These are phyloP conservation scores for Leuciscus idus DNA, from an alignment of 2,113 vertebrate species.

Conservation along the genomic window DNA sequence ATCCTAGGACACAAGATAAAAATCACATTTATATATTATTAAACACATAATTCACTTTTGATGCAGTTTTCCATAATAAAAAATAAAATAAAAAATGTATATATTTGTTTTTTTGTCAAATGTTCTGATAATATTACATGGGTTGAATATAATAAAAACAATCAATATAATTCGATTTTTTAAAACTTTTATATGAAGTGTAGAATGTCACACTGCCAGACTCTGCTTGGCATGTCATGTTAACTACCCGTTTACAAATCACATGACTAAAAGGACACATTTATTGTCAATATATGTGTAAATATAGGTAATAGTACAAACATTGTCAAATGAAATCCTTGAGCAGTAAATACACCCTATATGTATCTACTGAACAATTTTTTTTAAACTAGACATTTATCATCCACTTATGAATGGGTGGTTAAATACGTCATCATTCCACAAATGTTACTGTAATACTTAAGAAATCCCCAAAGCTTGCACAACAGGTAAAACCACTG, in stretches of 20 bases:
- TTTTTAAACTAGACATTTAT: background rate
- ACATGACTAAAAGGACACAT: background rate
- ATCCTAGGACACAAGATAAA: slow-evolving; percentile 81
- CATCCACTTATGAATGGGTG: slow-evolving; percentile 1
- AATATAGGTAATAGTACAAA: background rate
- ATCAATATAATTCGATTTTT: background rate
- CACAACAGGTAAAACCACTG: background rate
- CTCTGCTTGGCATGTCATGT: background rate
- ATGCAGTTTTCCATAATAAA: background rate
- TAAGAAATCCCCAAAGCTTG: background rate
- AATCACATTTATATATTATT: background rate
- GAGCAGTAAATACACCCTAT: background rate
- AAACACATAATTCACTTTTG: background rate
- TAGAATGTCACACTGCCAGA: background rate
- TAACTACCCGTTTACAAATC: background rate
- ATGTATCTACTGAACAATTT: background rate
- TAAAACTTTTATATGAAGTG: no score
- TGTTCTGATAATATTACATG: background rate
- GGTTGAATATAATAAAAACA: background rate
- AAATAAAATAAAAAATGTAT: background rate
- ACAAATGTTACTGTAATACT: background rate
- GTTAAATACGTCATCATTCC: slow-evolving; percentile 7
- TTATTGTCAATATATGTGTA: background rate
- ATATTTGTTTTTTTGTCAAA: background rate
- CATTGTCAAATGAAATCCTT: background rate